These are phyloP conservation scores for Stenoptilia bipunctidactyla DNA, from an alignment of 2,888 invertebrate species.

Conservation along the genomic window DNA sequence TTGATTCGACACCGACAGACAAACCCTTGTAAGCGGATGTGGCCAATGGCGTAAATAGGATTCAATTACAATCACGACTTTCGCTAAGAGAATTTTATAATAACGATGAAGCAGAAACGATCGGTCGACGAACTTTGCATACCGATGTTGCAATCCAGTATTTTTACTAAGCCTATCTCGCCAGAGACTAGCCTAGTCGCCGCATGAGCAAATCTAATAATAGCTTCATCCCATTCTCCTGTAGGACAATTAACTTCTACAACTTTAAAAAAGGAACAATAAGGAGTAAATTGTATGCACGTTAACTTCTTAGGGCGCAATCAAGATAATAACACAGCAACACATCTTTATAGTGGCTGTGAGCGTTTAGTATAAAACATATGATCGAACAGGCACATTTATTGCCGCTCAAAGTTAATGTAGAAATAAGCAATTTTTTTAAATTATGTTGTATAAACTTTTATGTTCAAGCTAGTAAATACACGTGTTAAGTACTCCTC, in stretches of 20 bases:
- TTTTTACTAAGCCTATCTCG: conserved; percentile 49
- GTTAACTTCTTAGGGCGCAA: background rate
- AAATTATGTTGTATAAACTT: no score
- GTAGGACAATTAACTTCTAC: conserved; percentile 20
- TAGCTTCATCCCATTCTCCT: conserved; percentile 33
- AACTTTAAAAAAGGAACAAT: background rate
- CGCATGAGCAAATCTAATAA: conserved; percentile 55
- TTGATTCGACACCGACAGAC: no score
- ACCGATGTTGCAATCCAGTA: conserved; percentile 31
- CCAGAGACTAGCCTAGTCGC: conserved; percentile 36
- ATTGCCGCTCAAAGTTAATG: no score
- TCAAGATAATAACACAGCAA: background rate
- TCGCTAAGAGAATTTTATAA: conserved; percentile 43
- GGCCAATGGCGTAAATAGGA: conserved; percentile 15
- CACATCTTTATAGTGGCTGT: background rate
- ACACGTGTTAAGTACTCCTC: no score
- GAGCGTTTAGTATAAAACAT: background rate
- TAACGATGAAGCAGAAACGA: conserved; percentile 30
- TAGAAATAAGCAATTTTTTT: no score
- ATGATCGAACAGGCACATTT: no score
- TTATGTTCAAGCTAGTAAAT: no score
- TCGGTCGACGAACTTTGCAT: conserved; percentile 48
- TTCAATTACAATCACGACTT: conserved; percentile 31
- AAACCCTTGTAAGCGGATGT: conserved; percentile 14
- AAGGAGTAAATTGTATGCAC: background rate